A percentile compares a stretch with the other conserved stretches of the same genome.
Conservation (phyloP, 2,113 vertebrate genomes). For the Oryzias melastigma region DNA sequence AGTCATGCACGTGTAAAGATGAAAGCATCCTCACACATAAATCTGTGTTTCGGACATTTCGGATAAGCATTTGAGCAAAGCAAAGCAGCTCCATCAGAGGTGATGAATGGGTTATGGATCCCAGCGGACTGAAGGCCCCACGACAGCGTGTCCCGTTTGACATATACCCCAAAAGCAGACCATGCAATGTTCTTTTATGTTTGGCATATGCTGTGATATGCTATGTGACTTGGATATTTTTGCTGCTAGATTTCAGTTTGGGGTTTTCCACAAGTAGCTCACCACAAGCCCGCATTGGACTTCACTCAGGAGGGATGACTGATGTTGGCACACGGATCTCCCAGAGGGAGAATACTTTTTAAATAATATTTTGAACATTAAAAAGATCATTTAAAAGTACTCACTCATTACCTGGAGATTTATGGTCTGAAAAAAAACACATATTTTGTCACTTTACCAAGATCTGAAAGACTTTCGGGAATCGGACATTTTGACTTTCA, state of each 20-base stretch:
- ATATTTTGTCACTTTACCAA: too few species aligned
- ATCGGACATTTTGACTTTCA: too few species aligned
- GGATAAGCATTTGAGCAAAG: constrained; percentile 30
- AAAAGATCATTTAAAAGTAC: too few species aligned
- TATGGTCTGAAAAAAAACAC: too few species aligned
- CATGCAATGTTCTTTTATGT: constrained; percentile 6
- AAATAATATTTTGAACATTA: too few species aligned
- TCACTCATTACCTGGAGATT: too few species aligned
- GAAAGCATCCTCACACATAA: constrained; percentile 20
- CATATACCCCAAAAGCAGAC: constrained; percentile 14
- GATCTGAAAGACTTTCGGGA: too few species aligned
- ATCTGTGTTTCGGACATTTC: constrained; percentile 40
- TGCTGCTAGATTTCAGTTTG: constrained; percentile 11
- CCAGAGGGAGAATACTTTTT: neutral
- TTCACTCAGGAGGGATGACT: neutral
- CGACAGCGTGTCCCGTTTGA: constrained; percentile 22
- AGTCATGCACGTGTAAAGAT: constrained; percentile 12
- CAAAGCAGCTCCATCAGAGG: constrained; percentile 39
- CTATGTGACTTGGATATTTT: constrained; percentile 4
- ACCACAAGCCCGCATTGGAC: constrained; percentile 11
- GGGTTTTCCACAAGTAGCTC: constrained; percentile 4
- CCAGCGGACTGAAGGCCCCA: constrained; percentile 25
- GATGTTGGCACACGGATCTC: neutral
- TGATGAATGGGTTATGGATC: constrained; percentile 44
- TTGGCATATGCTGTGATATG: neutral